Evolutionary conservation across 2,797 vertebrate species (phyloP), one percentile per base, ranked within the genome.

Genomic region (Cheirogaleus major): DNA sequence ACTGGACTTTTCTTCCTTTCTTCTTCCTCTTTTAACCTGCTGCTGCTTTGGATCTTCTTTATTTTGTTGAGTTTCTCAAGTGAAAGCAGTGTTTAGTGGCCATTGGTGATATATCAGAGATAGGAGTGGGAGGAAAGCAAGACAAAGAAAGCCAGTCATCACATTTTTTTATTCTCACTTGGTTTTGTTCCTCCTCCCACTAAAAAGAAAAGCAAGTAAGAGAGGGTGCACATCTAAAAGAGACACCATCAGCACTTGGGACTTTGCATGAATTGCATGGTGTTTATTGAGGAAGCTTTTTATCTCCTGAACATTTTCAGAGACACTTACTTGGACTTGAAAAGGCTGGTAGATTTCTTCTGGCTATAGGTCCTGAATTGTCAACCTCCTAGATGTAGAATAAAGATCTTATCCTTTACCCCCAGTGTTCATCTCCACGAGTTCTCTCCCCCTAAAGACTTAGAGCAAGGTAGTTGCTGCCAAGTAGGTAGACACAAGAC

Each of bases 231-330:
- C 7, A 7, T 50, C 5, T 2, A 48, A 38, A 30, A 90, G 88
- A 93, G 84, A 79, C 13, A 8, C 13, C 18, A 1, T 84, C 32
- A 4, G 25, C 30, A 27, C 76, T 59, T 73, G 72, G 50, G 55
- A 50, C 25, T 80, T 84, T 72, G 59, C 50, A 0, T 55, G 50
- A 73, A 48, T 93, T 80, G 5, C 57, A 20, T 63, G 57, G 15
- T 88, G 30, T 93, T 84, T 95, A 80, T 32, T 48, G n/a, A 89
- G 23, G 17, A 75, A 75, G 35, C 50, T 78, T 82, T 95, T 82
- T 80, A n/a, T 38, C 30, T 85, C 30, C 69, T 79, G 18, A 65
- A 27, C 61, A 65, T 92, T 96, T 82, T 32, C 55, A 50, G 32
- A 61, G 70, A 7, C 32, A 45, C 17, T 20, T 82, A 0, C 45